A percentile compares a stretch with the other conserved stretches of the same genome.
Conservation (phyloP, 2,888 invertebrate genomes). For the Diarsia brunnea region DNA sequence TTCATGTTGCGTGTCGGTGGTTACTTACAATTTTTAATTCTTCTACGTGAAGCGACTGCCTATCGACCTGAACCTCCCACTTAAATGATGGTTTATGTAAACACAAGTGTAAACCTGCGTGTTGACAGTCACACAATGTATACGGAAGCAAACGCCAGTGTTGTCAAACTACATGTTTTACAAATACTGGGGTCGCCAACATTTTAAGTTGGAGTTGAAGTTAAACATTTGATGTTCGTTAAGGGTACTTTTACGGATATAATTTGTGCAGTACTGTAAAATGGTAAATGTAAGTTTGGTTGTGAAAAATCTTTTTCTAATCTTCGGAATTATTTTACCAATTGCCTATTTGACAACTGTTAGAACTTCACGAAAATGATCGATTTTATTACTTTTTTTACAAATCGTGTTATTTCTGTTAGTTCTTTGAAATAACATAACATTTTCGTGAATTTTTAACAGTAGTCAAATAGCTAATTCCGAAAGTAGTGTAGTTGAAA, state of each 20-base stretch:
- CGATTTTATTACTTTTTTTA: too few species aligned
- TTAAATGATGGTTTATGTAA: constrained; percentile 23
- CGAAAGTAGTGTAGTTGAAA: background rate
- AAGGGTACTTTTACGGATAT: too few species aligned
- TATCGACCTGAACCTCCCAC: background rate
- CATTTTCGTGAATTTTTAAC: too few species aligned
- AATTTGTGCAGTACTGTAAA: too few species aligned
- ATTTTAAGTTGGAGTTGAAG: background rate
- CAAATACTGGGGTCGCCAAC: constrained; percentile 45
- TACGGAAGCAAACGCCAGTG: constrained; percentile 46
- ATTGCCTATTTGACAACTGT: too few species aligned
- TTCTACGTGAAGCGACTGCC: too few species aligned
- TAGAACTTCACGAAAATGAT: too few species aligned
- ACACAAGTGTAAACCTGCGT: constrained; percentile 23
- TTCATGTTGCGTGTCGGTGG: too few species aligned
- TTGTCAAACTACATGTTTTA: constrained; percentile 42
- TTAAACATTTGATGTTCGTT: background rate
- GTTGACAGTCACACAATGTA: constrained; percentile 18
- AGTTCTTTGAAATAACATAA: too few species aligned
- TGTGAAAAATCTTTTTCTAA: background rate
- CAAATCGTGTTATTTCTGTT: too few species aligned
- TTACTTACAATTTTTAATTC: too few species aligned
- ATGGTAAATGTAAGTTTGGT: background rate
- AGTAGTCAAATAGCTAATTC: too few species aligned
- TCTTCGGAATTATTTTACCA: background rate